Base-by-base conservation (phyloP, 2,888 invertebrate genomes). In the Cheilosia vulpina region DNA sequence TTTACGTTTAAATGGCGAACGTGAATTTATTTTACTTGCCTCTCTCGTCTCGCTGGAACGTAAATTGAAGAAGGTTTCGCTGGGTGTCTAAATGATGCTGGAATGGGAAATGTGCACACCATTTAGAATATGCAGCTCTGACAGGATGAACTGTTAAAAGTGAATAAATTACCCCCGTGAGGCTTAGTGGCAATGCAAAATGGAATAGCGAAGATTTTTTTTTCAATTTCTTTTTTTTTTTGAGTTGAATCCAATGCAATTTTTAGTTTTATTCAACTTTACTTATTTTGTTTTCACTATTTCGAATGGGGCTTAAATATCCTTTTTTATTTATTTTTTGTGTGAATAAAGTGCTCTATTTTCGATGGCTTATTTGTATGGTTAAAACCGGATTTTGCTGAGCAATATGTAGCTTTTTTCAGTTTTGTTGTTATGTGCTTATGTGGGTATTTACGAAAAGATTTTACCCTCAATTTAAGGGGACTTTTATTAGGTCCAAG, bases 101-200 rank as follows among this genome's bases (percentile, higher is more conserved):
- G 45, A 50, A 58, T 52, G 65, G 43, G 43, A 52, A 58, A 19
- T 71, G 71, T 72, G 60, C 41, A 71, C 41, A 38, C 72, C 72
- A 79, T 79, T 72, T 72, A 79, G 79, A 65, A 72, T 65, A 65
- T 79, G 72, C 58, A 66, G 72, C 65, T 72, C 79, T 58, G 79
- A 65, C 79, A 79, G 72, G 65, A 72, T 71, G 65, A 65, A 72
- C 72, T 65, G 65, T 79, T 79, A 72, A 79, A 79, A 79, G 71
- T 79, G 79, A 72, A 79, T 79, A 72, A 72, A 79, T 72, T 79
- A 79, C 79, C 72, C 79, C 58, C 79, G 4, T 58, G 79, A 65
- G 79, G 72, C 60, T 79, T 79, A 79, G 79, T 45, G 19, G 65
- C 41, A 31, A 53, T 21, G 15, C 58, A 58, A 72, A 72, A 65